phyloP scores from a whole-genome alignment of 2,888 invertebrate species.

The Mythimna lalbum region DNA sequence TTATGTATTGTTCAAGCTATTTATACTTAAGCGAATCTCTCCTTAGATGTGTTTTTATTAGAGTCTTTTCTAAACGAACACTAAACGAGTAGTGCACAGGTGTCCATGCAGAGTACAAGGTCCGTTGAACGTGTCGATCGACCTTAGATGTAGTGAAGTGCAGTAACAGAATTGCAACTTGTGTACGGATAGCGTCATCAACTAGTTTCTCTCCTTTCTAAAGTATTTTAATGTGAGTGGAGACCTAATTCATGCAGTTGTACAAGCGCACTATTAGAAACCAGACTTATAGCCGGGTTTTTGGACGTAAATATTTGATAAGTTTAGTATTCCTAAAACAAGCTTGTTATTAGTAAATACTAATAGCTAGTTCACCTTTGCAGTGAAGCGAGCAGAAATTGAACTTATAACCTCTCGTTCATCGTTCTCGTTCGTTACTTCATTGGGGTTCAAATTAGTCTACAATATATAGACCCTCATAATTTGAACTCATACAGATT shows the following conservation, averaged over 20 bases:
- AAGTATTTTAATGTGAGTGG: too few species aligned
- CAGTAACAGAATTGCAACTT: background rate
- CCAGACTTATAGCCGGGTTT: too few species aligned
- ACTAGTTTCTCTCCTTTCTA: too few species aligned
- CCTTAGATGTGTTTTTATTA: background rate
- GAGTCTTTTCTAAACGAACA: background rate
- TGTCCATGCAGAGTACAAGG: conserved; percentile 1
- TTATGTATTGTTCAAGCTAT: background rate
- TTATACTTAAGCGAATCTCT: background rate
- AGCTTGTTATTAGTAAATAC: background rate
- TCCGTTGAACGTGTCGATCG: conserved; percentile 3
- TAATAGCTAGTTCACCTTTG: background rate
- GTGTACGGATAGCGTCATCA: background rate
- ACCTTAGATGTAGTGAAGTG: conserved; percentile 1
- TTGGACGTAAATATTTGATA: too few species aligned
- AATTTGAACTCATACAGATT: too few species aligned
- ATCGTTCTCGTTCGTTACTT: too few species aligned
- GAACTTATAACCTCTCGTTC: conserved; percentile 22
- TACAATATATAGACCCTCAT: background rate
- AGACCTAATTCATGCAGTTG: too few species aligned
- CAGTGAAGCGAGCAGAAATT: background rate
- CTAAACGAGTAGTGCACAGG: background rate
- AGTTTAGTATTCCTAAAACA: background rate
- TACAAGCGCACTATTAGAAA: too few species aligned
- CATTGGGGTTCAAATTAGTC: background rate